Evolutionary conservation across 92 coral and sea anemone genomes (phyloP), one percentile per base, ranked within the genome.

Genomic region (Meandrina meandrites): DNA sequence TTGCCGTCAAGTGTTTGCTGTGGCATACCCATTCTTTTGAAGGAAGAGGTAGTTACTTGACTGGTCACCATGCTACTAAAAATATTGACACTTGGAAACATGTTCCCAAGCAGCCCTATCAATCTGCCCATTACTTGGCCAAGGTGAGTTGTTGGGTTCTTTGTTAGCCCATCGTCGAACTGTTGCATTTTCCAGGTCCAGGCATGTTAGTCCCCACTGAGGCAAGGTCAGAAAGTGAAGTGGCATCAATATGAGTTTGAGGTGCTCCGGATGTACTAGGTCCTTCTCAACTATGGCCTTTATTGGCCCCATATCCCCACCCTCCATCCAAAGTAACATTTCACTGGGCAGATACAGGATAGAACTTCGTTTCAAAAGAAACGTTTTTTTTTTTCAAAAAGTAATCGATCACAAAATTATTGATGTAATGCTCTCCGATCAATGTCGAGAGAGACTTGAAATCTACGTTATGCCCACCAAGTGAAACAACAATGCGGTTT

Each of bases 391-490:
- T 82, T 34, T 6, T 68, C 18, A 68, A 5, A 15, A 62, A 82
- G 31, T 68, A 82, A 70, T 82, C 47, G 45, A 82, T 68, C 34
- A 82, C 8, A 12, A 82, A 82, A 32, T 82, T 82, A 47, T 82
- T 79, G 9, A 82, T 82, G 79, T 82, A 69, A 18, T 67, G 66
- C 31, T 82, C 78, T 5, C 86, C 86, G 10, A 82, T 79, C 86
- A 82, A 22, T 32, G 86, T 82, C 10, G 86, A 82, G 8, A 82
- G 62, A 10, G 78, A 82, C 53, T 82, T 45, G 35, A 34, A 82
- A 53, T 82, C 86, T 30, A 82, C 68, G 28, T 27, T 16, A 69
- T 42, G 14, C 12, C 77, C 79, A 68, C 45, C 86, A 13, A 82
- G 86, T 9, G 79, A 69, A 51, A 40, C 51, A 47, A 82, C 74